Evolutionary conservation across 2,797 vertebrate genomes (phyloP).

Genomic region (Melanogrammus aeglefinus): DNA sequence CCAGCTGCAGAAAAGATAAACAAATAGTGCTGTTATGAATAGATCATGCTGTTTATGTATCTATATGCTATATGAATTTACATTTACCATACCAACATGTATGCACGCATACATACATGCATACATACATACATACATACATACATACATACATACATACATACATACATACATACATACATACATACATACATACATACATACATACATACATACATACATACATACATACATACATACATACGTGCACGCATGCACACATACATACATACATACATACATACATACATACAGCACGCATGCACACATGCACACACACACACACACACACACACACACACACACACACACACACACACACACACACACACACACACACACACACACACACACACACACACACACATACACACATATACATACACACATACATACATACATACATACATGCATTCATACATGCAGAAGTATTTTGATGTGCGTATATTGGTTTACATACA

Average conservation of each 20-base stretch:
- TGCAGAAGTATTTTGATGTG: not conserved
- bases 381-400: not conserved
- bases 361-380: not conserved
- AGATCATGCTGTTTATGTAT: not conserved
- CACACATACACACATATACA: not conserved
- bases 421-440: not conserved
- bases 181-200: not conserved
- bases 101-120: not conserved
- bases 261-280: not conserved
- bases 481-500: not conserved
- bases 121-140: not conserved
- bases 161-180: not conserved
- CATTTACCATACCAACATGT: not conserved
- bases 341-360: not conserved
- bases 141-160: not conserved
- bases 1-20: not conserved
- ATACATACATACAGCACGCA: constrained; percentile 3
- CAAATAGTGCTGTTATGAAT: not conserved
- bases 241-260: no score
- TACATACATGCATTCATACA: not conserved
- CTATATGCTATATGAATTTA: not conserved
- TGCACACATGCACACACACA: no score
- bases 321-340: not conserved
- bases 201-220: not conserved
- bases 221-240: no score